A percentile compares a stretch with the other conserved stretches of the same genome.
phyloP scores from a whole-genome alignment of 2,113 vertebrate genomes.

The Crotalus viridis region DNA sequence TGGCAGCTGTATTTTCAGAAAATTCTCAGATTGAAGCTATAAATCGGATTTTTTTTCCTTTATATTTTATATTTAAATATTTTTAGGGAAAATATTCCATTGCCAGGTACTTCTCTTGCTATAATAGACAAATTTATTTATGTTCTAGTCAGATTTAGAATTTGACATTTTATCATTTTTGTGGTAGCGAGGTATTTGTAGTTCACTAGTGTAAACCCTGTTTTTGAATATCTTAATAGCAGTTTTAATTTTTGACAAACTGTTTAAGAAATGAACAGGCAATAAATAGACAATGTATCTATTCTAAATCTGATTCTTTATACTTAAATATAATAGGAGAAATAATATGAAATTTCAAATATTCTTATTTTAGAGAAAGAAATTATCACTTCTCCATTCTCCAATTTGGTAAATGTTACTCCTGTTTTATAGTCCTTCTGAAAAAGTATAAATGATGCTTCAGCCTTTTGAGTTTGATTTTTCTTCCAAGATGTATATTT shows the following conservation, averaged over 20 bases:
- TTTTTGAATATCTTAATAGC: not conserved
- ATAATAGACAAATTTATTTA: not conserved
- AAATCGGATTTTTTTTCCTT: not conserved
- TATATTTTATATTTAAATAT: not conserved
- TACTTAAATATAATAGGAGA: not conserved
- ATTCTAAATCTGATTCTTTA: not conserved
- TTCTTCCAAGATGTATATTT: not conserved
- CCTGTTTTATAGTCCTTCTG: not conserved
- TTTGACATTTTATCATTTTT: not conserved
- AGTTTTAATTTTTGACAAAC: not conserved
- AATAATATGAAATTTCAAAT: not conserved
- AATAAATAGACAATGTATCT: not conserved
- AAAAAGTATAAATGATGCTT: not conserved
- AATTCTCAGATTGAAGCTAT: not conserved
- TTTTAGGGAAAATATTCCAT: not conserved
- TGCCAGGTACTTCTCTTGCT: not conserved
- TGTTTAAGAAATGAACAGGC: not conserved
- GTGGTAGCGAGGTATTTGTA: not conserved
- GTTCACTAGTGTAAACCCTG: not conserved
- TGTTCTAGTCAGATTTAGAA: not conserved
- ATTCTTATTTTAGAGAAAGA: not conserved
- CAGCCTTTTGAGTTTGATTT: not conserved
- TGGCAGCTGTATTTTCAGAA: not conserved
- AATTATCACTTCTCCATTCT: not conserved
- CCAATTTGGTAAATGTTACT: not conserved